Conservation (phyloP, 2,797 vertebrate species). For the Micropoecilia bifurca region DNA sequence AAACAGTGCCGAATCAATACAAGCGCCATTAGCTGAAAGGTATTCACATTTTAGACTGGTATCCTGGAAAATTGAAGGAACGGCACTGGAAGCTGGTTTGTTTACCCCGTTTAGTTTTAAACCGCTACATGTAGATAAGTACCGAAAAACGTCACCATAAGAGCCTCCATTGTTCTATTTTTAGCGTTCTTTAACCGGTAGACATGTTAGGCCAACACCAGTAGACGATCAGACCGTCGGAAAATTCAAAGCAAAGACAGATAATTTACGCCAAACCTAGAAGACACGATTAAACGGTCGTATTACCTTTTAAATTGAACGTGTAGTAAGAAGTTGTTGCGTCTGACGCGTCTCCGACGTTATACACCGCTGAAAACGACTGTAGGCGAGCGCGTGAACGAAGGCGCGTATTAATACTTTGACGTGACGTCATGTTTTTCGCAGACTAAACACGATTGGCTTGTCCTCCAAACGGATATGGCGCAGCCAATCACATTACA, state of each 20-base stretch:
- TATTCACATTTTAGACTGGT: background rate
- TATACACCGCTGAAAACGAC: background rate
- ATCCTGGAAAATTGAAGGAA: background rate
- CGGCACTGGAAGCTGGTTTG: background rate
- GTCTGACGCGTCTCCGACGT: rapidly evolving
- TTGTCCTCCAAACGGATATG: rapidly evolving
- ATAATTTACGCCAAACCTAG: rapidly evolving
- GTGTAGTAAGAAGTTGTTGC: rapidly evolving
- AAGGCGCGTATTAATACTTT: constrained; percentile 54
- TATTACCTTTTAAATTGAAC: constrained; percentile 53
- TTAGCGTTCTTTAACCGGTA: constrained; percentile 39
- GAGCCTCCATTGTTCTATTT: constrained; percentile 72
- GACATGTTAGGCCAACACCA: background rate
- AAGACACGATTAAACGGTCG: rapidly evolving
- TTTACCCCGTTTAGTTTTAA: background rate
- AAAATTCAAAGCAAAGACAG: rapidly evolving
- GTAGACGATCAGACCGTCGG: rapidly evolving
- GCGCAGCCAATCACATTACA: constrained; percentile 30
- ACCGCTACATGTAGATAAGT: background rate
- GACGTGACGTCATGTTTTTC: constrained; percentile 57
- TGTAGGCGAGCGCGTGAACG: background rate
- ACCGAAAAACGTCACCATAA: background rate
- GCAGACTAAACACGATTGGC: constrained; percentile 45
- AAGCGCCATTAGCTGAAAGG: background rate
- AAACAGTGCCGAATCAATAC: background rate